phyloP scores from a whole-genome alignment of 2,888 invertebrate species.

The Scrobipalpa atriplicella region DNA sequence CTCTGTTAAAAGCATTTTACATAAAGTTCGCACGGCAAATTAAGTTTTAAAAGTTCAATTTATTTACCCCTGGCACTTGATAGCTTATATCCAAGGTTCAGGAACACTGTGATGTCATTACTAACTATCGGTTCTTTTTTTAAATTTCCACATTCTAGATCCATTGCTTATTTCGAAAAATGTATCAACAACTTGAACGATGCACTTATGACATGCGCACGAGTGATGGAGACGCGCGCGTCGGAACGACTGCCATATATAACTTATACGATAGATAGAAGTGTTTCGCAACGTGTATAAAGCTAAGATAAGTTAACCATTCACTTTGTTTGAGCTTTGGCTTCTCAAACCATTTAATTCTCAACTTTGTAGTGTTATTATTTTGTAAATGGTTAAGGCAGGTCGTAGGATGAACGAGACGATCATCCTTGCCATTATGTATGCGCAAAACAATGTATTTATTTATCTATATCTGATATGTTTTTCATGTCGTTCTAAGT shows the following conservation, averaged over 20 bases:
- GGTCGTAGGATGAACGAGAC: no score
- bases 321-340: no score
- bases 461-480: no score
- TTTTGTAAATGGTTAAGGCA: no score
- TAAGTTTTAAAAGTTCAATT: not conserved
- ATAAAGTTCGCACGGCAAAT: not conserved
- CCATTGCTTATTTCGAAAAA: constrained; percentile 41
- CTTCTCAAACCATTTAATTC: no score
- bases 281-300: no score
- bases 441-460: no score
- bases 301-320: no score
- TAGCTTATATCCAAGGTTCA: constrained; percentile 44
- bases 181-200: not conserved
- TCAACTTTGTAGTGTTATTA: no score
- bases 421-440: no score
- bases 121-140: constrained; percentile 25
- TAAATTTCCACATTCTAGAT: constrained; percentile 46
- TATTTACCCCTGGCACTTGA: not conserved
- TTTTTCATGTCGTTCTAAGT: no score
- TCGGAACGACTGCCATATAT: not conserved
- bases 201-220: not conserved
- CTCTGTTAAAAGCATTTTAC: not conserved
- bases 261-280: not conserved
- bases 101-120: constrained; percentile 44
- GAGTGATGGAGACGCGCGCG: not conserved